Conservation (phyloP, 2,888 invertebrate genomes). For the Hirudinaria manillensis region DNA sequence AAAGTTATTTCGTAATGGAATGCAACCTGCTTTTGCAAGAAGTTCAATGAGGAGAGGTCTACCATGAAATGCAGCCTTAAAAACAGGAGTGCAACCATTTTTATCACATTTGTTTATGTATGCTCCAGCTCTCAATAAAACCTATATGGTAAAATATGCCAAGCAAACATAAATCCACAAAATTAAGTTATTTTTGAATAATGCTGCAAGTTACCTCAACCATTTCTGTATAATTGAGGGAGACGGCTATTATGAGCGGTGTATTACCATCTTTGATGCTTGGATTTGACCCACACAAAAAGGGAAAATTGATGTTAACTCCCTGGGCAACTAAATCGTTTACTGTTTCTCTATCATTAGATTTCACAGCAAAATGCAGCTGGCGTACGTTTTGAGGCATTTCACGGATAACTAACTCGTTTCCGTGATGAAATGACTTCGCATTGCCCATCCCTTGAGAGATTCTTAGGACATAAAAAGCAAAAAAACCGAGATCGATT, state of each 20-base stretch:
- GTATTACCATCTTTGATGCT: constrained; percentile 56
- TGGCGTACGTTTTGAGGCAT: constrained; percentile 53
- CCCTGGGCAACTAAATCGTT: constrained; percentile 47
- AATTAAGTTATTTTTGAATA: neutral
- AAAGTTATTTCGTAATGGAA: neutral
- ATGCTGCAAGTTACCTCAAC: constrained; percentile 47
- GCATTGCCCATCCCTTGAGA: constrained; percentile 49
- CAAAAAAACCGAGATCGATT: no score
- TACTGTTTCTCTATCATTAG: constrained; percentile 51
- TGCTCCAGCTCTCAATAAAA: constrained; percentile 51
- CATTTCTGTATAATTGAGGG: constrained; percentile 54
- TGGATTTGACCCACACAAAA: constrained; percentile 54
- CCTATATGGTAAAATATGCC: constrained; percentile 41
- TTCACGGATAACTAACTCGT: constrained; percentile 43
- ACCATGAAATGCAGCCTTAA: constrained; percentile 50
- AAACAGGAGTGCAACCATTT: constrained; percentile 52
- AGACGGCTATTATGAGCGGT: constrained; percentile 55
- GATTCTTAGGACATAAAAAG: neutral
- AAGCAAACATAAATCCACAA: neutral
- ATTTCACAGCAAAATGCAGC: constrained; percentile 54
- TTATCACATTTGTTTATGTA: constrained; percentile 51
- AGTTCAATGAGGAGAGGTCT: constrained; percentile 40
- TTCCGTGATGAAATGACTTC: constrained; percentile 45
- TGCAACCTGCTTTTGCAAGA: constrained; percentile 32
- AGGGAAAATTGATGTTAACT: constrained; percentile 54